Conservation (phyloP, 2,797 vertebrate genomes). For the Setipinna tenuifilis region DNA sequence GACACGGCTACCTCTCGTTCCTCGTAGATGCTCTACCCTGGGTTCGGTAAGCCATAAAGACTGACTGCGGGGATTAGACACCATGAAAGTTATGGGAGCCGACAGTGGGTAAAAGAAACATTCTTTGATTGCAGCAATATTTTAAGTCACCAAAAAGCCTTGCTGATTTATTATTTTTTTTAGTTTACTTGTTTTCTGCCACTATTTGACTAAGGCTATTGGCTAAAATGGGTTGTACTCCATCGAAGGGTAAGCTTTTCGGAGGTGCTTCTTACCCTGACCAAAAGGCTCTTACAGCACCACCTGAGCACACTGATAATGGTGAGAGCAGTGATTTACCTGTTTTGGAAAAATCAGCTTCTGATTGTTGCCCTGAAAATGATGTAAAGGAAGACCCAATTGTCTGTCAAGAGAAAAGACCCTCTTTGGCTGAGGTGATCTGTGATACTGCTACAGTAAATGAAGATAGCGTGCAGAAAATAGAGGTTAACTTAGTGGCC, state of each 20-base stretch:
- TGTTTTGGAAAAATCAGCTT: constrained; percentile 15
- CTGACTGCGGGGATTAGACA: not conserved
- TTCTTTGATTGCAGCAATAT: not conserved
- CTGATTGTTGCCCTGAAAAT: not conserved
- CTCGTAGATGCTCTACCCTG: not conserved
- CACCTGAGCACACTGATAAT: constrained; percentile 38
- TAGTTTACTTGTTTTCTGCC: not conserved
- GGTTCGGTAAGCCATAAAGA: not conserved
- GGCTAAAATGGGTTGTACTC: constrained; percentile 87
- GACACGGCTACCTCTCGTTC: not conserved
- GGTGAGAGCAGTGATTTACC: constrained; percentile 10
- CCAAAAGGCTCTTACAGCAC: constrained; percentile 64
- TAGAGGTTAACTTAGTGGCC: constrained; percentile 36
- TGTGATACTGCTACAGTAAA: constrained; percentile 21
- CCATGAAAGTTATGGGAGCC: not conserved
- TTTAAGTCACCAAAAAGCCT: not conserved
- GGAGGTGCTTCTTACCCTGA: constrained; percentile 58
- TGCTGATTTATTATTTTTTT: not conserved
- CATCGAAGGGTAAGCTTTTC: constrained; percentile 82
- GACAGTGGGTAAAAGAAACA: not conserved
- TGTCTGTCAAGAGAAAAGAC: constrained; percentile 29
- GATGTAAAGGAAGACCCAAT: constrained; percentile 39
- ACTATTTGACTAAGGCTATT: not conserved
- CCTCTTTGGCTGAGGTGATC: constrained; percentile 24
- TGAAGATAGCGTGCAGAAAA: constrained; percentile 43